phyloP scores from a whole-genome alignment of 2,888 invertebrate species.

The Synergus umbraculus region DNA sequence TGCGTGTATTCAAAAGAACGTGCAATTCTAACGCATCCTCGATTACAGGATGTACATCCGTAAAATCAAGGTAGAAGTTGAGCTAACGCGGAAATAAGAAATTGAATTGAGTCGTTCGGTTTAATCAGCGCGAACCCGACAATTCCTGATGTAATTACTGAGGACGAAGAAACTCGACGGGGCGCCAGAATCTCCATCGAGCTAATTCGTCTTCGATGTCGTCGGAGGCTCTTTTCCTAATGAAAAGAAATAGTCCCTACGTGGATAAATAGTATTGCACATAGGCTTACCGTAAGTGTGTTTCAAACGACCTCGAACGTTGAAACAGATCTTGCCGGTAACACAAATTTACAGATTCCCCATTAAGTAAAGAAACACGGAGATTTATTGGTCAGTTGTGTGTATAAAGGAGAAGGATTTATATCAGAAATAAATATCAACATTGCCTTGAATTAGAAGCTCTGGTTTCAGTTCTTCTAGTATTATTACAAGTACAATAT shows the following conservation, averaged over 20 bases:
- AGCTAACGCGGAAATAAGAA: slow-evolving; percentile 48
- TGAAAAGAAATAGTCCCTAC: slow-evolving; percentile 30
- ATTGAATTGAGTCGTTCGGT: slow-evolving; percentile 52
- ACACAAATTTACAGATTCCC: slow-evolving; percentile 7
- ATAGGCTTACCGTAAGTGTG: slow-evolving; percentile 11
- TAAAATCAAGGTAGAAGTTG: slow-evolving; percentile 22
- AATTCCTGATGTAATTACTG: slow-evolving; percentile 56
- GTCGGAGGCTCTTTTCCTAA: slow-evolving; percentile 18
- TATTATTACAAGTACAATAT: too few relatives aligned
- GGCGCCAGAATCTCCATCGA: slow-evolving; percentile 39
- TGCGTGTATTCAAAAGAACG: background rate
- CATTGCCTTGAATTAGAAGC: background rate
- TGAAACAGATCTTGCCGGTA: background rate
- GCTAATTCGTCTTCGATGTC: slow-evolving; percentile 33
- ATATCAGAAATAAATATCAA: background rate
- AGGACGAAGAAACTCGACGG: slow-evolving; percentile 40
- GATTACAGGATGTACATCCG: slow-evolving; percentile 17
- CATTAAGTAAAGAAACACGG: background rate
- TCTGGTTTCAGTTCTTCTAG: background rate
- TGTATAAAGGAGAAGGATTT: background rate
- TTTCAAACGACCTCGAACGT: background rate
- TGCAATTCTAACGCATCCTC: slow-evolving; percentile 24
- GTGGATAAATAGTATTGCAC: slow-evolving; percentile 11
- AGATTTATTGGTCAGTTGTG: background rate
- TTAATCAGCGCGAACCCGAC: slow-evolving; percentile 50